phyloP scores from a whole-genome alignment of 1,140 invertebrate species.

The Zaprionus tsacasi region DNA sequence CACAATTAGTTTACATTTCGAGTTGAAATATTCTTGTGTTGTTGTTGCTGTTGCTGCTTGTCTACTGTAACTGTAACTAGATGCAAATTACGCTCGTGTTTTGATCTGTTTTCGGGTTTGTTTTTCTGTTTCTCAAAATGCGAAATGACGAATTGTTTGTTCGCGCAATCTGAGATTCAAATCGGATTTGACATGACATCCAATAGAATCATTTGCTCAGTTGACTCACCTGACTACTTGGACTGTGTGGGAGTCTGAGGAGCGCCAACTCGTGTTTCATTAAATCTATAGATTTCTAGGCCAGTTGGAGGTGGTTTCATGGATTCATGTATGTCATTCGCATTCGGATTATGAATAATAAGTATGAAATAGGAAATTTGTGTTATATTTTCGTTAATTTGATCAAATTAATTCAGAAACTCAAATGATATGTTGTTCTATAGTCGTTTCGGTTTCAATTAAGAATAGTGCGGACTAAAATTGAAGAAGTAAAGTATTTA shows the following conservation, averaged over 20 bases:
- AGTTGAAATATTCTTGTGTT: constrained; percentile 44
- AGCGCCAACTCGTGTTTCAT: constrained; percentile 13
- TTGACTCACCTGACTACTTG: constrained; percentile 10
- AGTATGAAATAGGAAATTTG: background rate
- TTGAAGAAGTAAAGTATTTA: too few relatives aligned
- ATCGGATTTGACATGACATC: constrained; percentile 35
- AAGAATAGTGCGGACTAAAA: too few relatives aligned
- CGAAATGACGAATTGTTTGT: constrained; percentile 44
- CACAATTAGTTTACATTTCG: constrained; percentile 63
- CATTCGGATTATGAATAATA: background rate
- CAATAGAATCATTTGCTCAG: constrained; percentile 21
- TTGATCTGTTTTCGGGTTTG: constrained; percentile 39
- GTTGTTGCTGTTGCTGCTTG: constrained; percentile 25
- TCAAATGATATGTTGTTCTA: too few relatives aligned
- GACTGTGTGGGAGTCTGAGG: constrained; percentile 18
- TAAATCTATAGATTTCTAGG: constrained; percentile 3
- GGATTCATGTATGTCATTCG: background rate
- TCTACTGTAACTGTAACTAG: constrained; percentile 35
- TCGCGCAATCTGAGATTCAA: constrained; percentile 35
- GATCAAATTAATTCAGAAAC: background rate
- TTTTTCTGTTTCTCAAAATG: constrained; percentile 18
- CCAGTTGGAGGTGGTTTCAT: constrained; percentile 1
- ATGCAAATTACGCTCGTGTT: constrained; percentile 45
- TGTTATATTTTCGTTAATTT: background rate
- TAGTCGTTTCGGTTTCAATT: too few relatives aligned